Percentiles rank a stretch among this genome's conserved stretches.
phyloP scores from a whole-genome alignment of 2,888 invertebrate genomes.

The Xestia xanthographa region DNA sequence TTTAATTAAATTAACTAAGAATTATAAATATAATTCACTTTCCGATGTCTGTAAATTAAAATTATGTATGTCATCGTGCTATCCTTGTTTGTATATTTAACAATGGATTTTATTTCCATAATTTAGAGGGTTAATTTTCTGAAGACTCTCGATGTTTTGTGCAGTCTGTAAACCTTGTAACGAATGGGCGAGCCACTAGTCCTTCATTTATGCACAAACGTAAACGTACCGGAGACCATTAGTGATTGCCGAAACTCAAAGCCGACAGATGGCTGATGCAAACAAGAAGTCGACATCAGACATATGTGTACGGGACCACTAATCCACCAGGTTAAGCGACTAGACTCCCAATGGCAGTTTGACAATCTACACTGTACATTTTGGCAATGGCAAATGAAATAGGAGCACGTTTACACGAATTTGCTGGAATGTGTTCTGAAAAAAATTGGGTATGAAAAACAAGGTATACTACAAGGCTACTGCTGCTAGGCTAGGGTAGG shows the following conservation, averaged over 20 bases:
- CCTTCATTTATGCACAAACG: conserved; percentile 18
- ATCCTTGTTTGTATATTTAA: too few species aligned
- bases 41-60: background rate
- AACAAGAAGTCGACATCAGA: conserved; percentile 52
- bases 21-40: background rate
- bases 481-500: too few species aligned
- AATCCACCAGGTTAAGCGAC: conserved; percentile 52
- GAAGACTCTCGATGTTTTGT: background rate
- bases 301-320: conserved; percentile 52
- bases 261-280: conserved; percentile 46
- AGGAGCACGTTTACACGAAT: background rate
- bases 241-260: conserved; percentile 15
- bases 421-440: background rate
- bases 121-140: background rate
- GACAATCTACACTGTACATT: conserved; percentile 3
- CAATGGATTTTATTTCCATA: too few species aligned
- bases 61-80: background rate
- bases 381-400: conserved; percentile 29
- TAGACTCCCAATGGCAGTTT: conserved; percentile 36
- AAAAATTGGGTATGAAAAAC: too few species aligned
- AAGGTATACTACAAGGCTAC: too few species aligned
- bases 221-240: conserved; percentile 9
- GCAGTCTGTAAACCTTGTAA: background rate
- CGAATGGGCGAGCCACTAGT: too few species aligned
- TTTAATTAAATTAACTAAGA: too few species aligned